A percentile compares a stretch with the other conserved stretches of the same genome.
These are phyloP conservation scores for Ochotona princeps DNA, from an alignment of 2,113 vertebrate species.

Conservation along the genomic window DNA sequence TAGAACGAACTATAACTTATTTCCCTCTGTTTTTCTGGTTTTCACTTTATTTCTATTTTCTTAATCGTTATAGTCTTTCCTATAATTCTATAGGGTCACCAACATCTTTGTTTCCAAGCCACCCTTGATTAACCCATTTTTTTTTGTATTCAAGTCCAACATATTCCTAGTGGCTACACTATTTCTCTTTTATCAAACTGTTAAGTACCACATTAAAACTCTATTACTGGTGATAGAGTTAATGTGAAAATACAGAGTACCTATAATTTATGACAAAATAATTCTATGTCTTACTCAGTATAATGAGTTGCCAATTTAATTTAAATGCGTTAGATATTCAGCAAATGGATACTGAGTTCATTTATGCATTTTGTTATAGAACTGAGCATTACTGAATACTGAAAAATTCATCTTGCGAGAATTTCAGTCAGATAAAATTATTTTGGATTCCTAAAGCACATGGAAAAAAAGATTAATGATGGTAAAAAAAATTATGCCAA, in stretches of 20 bases:
- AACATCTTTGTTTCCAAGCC: no score
- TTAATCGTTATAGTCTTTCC: no score
- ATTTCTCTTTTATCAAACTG: no score
- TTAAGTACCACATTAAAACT: conserved; percentile 83
- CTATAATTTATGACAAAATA: conserved; percentile 88
- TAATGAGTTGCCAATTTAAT: conserved; percentile 85
- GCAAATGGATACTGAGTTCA: conserved; percentile 71
- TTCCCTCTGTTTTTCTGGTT: no score
- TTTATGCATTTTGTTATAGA: conserved; percentile 70
- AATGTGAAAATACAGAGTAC: conserved; percentile 86
- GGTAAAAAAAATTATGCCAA: not conserved
- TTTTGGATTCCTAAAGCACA: conserved; percentile 5
- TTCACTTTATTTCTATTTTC: no score
- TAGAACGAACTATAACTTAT: no score
- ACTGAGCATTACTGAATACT: conserved; percentile 60
- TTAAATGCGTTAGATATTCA: conserved; percentile 83
- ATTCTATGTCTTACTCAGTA: conserved; percentile 82
- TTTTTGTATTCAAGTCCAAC: no score
- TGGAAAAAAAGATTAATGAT: not conserved
- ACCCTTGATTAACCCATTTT: no score
- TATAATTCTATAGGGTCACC: no score
- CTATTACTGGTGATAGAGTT: conserved; percentile 88
- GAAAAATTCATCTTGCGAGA: conserved; percentile 57
- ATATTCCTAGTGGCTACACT: no score
- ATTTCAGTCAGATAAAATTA: conserved; percentile 44